Percentiles rank a stretch among this genome's conserved stretches.
These are phyloP conservation scores for Hydroisotoma schaefferi DNA, from an alignment of 2,888 invertebrate genomes.

Conservation along the genomic window DNA sequence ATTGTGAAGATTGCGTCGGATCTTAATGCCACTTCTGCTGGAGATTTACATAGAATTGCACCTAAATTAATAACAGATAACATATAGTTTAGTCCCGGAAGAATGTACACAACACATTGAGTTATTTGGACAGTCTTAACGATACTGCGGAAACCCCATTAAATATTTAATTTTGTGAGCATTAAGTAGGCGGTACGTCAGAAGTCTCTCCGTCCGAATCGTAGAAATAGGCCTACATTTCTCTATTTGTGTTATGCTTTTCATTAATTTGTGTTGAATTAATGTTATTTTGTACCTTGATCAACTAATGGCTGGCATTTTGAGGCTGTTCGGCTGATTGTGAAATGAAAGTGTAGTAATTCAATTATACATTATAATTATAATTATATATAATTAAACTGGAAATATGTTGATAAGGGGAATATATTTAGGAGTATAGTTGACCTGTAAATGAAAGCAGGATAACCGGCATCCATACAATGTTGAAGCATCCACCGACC, in stretches of 20 bases:
- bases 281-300: background rate
- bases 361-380: slow-evolving; percentile 1
- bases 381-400: background rate
- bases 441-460: slow-evolving; percentile 31
- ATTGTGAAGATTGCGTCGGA: slow-evolving; percentile 28
- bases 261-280: background rate
- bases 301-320: slow-evolving; percentile 26
- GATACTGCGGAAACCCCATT: too few relatives aligned
- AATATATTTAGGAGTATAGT: background rate
- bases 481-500: slow-evolving; percentile 31
- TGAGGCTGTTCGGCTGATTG: slow-evolving; percentile 22
- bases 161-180: too few relatives aligned
- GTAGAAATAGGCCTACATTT: too few relatives aligned
- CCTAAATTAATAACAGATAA: slow-evolving; percentile 6
- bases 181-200: too few relatives aligned
- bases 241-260: background rate
- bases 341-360: too few relatives aligned
- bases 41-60: slow-evolving; percentile 20
- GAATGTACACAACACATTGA: too few relatives aligned
- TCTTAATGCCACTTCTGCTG: slow-evolving; percentile 23
- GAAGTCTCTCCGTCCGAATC: too few relatives aligned
- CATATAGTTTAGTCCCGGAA: too few relatives aligned
- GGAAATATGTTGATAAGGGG: background rate
- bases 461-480: slow-evolving; percentile 29
- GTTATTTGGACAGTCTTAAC: background rate